Evolutionary conservation across 2,113 vertebrate genomes (phyloP).

Genomic region (Cercopithecus mona): DNA sequence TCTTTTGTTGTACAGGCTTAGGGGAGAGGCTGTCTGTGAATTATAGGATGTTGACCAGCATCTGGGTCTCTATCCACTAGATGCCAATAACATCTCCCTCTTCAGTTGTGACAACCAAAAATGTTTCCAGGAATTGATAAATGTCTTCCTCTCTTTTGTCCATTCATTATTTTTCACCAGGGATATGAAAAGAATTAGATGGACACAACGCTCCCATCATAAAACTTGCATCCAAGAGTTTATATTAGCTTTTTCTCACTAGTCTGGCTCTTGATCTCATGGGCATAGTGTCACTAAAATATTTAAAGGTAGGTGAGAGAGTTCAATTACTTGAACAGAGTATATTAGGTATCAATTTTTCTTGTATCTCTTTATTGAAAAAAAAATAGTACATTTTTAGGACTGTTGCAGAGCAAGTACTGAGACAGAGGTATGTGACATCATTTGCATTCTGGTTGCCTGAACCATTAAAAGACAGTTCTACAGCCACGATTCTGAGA

Average conservation of each 20-base stretch:
- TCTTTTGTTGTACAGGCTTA: no score
- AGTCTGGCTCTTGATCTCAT: not conserved
- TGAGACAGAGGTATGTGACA: not conserved
- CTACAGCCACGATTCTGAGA: not conserved
- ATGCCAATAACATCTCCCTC: not conserved
- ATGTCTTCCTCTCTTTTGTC: not conserved
- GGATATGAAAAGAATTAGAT: not conserved
- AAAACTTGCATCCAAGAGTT: not conserved
- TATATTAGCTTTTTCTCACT: not conserved
- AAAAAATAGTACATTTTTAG: not conserved
- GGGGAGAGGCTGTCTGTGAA: not conserved
- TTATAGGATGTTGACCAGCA: no score
- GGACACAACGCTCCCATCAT: rapidly evolving
- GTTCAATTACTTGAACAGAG: not conserved
- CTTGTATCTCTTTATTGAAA: not conserved
- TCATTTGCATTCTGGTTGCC: not conserved
- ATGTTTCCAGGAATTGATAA: not conserved
- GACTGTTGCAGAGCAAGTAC: not conserved
- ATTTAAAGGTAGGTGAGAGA: not conserved
- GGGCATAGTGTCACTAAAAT: not conserved
- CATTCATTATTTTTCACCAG: not conserved
- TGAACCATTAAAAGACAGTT: no score
- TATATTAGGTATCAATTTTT: not conserved
- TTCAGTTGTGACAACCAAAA: not conserved
- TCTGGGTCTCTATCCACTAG: not conserved